Evolutionary conservation across 2,113 vertebrate species (phyloP).

Genomic region (Halichoeres trimaculatus): DNA sequence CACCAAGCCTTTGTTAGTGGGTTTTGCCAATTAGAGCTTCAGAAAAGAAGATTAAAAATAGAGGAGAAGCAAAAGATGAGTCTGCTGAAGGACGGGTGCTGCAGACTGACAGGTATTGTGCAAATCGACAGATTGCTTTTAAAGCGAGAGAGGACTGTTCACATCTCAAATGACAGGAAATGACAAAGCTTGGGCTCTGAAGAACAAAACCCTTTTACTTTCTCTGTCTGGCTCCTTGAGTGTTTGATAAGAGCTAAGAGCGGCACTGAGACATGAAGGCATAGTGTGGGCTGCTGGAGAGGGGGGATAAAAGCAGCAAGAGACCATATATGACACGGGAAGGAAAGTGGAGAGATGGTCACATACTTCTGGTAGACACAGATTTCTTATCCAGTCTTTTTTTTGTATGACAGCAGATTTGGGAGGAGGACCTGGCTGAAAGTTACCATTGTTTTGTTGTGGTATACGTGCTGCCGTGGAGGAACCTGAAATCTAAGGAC

Average conservation of each 20-base stretch:
- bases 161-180: conserved; percentile 20
- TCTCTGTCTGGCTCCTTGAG: conserved; percentile 35
- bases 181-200: conserved; percentile 30
- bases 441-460: neutral
- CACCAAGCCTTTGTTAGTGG: neutral
- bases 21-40: conserved; percentile 5
- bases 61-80: conserved; percentile 5
- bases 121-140: conserved; percentile 9
- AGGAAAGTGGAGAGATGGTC: conserved; percentile 24
- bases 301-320: conserved; percentile 62
- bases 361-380: conserved; percentile 8
- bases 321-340: conserved; percentile 9
- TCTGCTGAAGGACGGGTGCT: conserved; percentile 17
- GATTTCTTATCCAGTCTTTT: neutral
- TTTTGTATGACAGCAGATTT: neutral
- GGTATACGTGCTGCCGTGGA: too few species aligned
- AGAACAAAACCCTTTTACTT: conserved; percentile 50
- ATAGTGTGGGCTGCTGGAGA: conserved; percentile 54
- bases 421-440: neutral
- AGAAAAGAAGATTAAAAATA: neutral
- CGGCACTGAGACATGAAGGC: conserved; percentile 38
- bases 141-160: conserved; percentile 12
- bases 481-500: too few species aligned
- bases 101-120: conserved; percentile 31
- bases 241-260: conserved; percentile 53